Evolutionary conservation across 2,113 vertebrate genomes (phyloP).

Genomic region (Cheirogaleus medius): DNA sequence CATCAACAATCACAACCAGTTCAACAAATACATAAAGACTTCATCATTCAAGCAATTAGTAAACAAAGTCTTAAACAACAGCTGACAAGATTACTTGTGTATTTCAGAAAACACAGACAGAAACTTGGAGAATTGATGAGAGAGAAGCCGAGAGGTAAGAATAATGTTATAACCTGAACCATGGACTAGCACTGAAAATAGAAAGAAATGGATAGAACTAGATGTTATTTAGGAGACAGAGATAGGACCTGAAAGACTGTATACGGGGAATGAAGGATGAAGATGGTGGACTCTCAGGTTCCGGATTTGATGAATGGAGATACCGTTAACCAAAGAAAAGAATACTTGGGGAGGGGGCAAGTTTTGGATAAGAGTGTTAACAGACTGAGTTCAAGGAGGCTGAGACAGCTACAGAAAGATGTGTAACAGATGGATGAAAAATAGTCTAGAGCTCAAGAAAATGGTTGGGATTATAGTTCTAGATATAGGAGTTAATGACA

Average conservation of each 20-base stretch:
- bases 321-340: not conserved
- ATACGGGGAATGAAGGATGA: not conserved
- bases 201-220: not conserved
- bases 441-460: not conserved
- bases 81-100: not conserved
- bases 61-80: not conserved
- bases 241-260: not conserved
- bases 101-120: conserved; percentile 9
- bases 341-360: not conserved
- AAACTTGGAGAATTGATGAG: not conserved
- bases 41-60: not conserved
- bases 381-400: not conserved
- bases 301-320: not conserved
- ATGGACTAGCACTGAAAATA: not conserved
- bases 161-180: not conserved
- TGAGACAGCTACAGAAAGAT: not conserved
- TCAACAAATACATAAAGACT: not conserved
- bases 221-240: not conserved
- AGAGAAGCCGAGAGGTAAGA: not conserved
- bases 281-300: not conserved
- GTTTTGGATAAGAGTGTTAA: not conserved
- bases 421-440: not conserved
- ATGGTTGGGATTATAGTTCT: not conserved
- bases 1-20: not conserved
- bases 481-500: not conserved